Percentiles rank a stretch among this genome's conserved stretches.
Conservation (phyloP, 2,797 vertebrate genomes). For the Halcyon badia region DNA sequence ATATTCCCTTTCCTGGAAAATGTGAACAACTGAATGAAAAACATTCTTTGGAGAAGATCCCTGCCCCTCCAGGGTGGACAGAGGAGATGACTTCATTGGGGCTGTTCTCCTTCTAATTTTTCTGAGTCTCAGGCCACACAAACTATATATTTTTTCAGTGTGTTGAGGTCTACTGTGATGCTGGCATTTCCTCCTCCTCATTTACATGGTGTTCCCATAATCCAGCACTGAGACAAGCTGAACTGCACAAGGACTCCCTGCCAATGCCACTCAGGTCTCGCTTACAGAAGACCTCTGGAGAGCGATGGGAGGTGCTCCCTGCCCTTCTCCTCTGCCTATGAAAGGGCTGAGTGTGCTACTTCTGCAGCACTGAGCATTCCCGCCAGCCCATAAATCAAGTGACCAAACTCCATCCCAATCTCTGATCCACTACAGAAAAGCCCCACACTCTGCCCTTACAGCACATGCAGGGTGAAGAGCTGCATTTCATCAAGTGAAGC, state of each 20-base stretch:
- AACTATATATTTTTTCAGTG: constrained; percentile 47
- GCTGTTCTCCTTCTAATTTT: constrained; percentile 53
- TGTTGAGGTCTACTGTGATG: constrained; percentile 10
- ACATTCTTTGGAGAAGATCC: constrained; percentile 22
- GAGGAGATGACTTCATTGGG: constrained; percentile 51
- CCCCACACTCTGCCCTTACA: constrained; percentile 27
- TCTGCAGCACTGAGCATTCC: constrained; percentile 36
- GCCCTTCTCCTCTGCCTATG: constrained; percentile 45
- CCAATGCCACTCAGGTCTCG: constrained; percentile 23
- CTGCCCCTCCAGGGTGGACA: not conserved
- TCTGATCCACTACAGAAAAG: constrained; percentile 31
- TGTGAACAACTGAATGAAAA: constrained; percentile 12
- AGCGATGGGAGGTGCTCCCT: constrained; percentile 10
- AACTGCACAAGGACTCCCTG: constrained; percentile 45
- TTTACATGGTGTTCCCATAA: constrained; percentile 71
- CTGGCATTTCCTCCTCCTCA: constrained; percentile 60
- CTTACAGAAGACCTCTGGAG: constrained; percentile 51
- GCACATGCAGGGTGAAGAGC: not conserved
- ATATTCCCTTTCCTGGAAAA: constrained; percentile 44
- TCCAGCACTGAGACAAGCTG: constrained; percentile 10
- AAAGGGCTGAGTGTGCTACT: constrained; percentile 65
- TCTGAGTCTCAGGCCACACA: constrained; percentile 39
- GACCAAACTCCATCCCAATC: constrained; percentile 19
- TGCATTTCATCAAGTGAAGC: constrained; percentile 60
- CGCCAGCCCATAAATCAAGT: constrained; percentile 51